Percentiles rank a stretch among this genome's conserved stretches.
Evolutionary conservation across 2,888 invertebrate genomes (phyloP).

Genomic region (Cryptus viduatorius): DNA sequence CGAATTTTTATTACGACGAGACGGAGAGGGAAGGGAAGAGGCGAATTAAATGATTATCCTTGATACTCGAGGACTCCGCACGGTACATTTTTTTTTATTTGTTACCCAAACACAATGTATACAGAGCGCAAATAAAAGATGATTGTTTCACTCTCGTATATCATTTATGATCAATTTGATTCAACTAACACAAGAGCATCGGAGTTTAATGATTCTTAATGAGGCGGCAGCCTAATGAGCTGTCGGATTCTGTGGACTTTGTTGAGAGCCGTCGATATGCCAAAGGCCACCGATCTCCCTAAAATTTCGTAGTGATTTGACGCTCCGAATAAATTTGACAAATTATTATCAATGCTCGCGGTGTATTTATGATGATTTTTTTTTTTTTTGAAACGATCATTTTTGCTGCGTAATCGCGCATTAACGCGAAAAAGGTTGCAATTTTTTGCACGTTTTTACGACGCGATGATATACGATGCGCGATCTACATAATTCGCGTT

Average conservation of each 20-base stretch:
- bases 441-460: not conserved
- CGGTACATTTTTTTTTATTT: constrained; percentile 8
- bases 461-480: not conserved
- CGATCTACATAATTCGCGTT: constrained; percentile 6
- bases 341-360: not conserved
- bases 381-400: not conserved
- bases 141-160: constrained; percentile 9
- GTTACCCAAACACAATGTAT: not conserved
- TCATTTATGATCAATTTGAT: constrained; percentile 48
- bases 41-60: constrained; percentile 46
- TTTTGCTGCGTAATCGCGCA: too few relatives aligned
- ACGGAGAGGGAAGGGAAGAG: not conserved
- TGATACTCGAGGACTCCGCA: constrained; percentile 13
- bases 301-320: not conserved
- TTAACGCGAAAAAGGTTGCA: too few relatives aligned
- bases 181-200: constrained; percentile 54
- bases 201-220: constrained; percentile 57
- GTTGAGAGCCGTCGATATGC: not conserved
- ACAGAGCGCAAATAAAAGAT: constrained; percentile 8
- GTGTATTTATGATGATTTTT: not conserved
- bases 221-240: constrained; percentile 58
- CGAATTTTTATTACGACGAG: not conserved
- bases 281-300: not conserved
- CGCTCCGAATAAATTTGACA: not conserved
- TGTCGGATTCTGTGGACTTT: constrained; percentile 34